Evolutionary conservation across 2,113 vertebrate species (phyloP), one percentile per base, ranked within the genome.

Genomic region (Mobula birostris): DNA sequence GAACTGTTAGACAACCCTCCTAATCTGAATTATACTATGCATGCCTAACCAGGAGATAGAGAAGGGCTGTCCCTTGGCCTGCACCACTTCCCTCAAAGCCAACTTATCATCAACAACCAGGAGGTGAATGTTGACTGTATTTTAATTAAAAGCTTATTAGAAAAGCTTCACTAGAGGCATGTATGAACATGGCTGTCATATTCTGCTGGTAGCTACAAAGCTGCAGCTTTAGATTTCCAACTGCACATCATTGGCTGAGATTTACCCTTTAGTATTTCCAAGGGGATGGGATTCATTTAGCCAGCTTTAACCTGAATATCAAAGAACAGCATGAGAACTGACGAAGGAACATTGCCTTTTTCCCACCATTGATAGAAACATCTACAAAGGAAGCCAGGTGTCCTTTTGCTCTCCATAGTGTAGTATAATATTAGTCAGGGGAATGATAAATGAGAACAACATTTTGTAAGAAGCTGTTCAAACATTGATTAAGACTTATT

Each of bases 91-190:
- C 61, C 63, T 32, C 61, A 88, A 88, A 88, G 58, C 58, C 85
- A 88, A 32, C 85, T 29, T 32, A 29, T 6, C 29, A 88, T n/a
- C 85, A 32, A 29, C 61, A 66, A 61, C 15, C 85, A 90, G 85
- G 85, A 36, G 58, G 61, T 7, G 1, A 90, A 90, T 90, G 85
- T 66, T 90, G 85, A 63, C 85, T 90, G 85, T 66, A 15, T n/a
- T 90, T 90, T 66, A 90, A 90, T 90, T 90, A 90, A 66, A 90
- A 90, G n/a, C 85, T 66, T 90, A 66, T 90, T 90, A 90, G 61
- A 88, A 66, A 63, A n/a, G 83, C 56, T 27, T 87, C 48, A 63
- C 56, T 61, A n/a, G 27, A 90, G 85, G 61, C 85, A 66, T 32
- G 61, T 68, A 32, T 6, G 32, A 90, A 90, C 85, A 66, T 6